phyloP scores from a whole-genome alignment of 2,888 invertebrate genomes.

The Lutraria lutraria region DNA sequence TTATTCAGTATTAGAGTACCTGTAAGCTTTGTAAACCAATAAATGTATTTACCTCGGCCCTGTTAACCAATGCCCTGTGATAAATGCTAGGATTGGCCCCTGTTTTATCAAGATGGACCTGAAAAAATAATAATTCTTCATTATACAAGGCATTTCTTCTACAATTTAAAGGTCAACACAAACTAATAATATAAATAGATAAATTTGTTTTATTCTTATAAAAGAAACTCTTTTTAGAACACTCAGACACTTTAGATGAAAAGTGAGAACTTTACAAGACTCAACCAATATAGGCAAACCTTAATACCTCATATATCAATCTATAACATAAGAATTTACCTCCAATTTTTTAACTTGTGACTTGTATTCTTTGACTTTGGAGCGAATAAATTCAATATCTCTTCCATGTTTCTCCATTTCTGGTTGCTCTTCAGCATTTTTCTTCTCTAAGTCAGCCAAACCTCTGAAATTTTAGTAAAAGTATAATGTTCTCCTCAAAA shows the following conservation, averaged over 20 bases:
- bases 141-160: not conserved
- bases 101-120: slow-evolving; percentile 72
- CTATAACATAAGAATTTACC: slow-evolving; percentile 56
- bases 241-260: too few species aligned
- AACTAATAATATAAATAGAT: too few species aligned
- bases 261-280: too few species aligned
- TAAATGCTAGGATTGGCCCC: slow-evolving; percentile 76
- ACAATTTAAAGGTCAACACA: not conserved
- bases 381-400: slow-evolving; percentile 75
- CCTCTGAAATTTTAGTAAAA: slow-evolving; percentile 71
- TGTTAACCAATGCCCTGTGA: slow-evolving; percentile 76
- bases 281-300: not conserved
- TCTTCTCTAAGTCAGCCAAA: slow-evolving; percentile 72
- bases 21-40: too few species aligned
- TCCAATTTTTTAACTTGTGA: slow-evolving; percentile 73
- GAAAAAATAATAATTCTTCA: not conserved
- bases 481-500: too few species aligned
- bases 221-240: too few species aligned
- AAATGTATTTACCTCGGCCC: slow-evolving; percentile 74
- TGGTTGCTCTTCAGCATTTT: slow-evolving; percentile 68
- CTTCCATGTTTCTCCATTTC: slow-evolving; percentile 74
- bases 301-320: not conserved
- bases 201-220: too few species aligned
- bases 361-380: slow-evolving; percentile 78
- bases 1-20: too few species aligned